Conservation (phyloP, 2,888 invertebrate genomes). For the Amphipoea lucens region DNA sequence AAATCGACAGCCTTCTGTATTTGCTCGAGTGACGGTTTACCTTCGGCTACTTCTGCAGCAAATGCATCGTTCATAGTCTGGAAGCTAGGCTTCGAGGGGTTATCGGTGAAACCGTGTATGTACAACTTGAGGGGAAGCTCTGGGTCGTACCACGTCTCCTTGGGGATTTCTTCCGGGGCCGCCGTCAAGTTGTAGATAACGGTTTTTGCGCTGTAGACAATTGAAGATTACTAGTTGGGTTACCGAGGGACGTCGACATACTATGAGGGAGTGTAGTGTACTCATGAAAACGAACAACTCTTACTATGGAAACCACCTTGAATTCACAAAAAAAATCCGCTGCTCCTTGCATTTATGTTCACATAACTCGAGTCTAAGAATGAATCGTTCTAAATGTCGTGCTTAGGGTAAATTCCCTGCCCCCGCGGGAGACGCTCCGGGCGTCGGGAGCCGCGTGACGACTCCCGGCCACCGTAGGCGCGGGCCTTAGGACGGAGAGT, state of each 20-base stretch:
- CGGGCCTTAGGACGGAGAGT: no score
- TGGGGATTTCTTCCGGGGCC: slow-evolving; percentile 9
- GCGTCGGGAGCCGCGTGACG: no score
- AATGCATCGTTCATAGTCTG: slow-evolving; percentile 57
- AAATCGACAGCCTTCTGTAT: neutral
- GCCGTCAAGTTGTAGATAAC: slow-evolving; percentile 19
- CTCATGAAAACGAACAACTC: neutral
- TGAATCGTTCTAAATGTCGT: neutral
- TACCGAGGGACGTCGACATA: neutral
- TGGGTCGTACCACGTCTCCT: slow-evolving; percentile 9
- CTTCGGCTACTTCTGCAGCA: slow-evolving; percentile 15
- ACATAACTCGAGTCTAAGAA: no score
- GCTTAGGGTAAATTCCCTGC: neutral
- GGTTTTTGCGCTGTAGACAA: slow-evolving; percentile 23
- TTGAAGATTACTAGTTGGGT: neutral
- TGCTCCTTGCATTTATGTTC: neutral
- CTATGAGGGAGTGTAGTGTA: neutral
- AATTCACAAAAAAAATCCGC: neutral
- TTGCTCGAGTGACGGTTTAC: neutral
- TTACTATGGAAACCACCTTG: neutral
- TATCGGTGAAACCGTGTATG: slow-evolving; percentile 68
- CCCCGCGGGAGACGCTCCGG: no score
- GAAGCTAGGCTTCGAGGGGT: slow-evolving; percentile 62
- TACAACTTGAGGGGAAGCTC: slow-evolving; percentile 47
- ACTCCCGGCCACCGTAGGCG: no score